Evolutionary conservation across 1,140 invertebrate genomes (phyloP).

Genomic region (Daktulosphaira vitifoliae): DNA sequence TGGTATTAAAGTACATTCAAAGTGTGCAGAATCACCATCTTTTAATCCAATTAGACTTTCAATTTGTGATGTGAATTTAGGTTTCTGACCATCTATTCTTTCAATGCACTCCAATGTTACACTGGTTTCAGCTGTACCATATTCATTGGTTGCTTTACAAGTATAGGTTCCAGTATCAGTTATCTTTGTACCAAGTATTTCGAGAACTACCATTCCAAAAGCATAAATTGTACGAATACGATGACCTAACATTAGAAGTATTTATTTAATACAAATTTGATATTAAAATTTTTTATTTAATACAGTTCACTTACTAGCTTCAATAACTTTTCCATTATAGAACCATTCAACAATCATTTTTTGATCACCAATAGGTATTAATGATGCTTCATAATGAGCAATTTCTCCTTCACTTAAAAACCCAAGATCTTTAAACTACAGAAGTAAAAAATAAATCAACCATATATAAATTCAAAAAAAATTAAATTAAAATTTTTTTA

Average conservation of each 20-base stretch:
- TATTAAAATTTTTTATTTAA: not conserved
- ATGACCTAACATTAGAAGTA: constrained; percentile 46
- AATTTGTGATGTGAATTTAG: constrained; percentile 79
- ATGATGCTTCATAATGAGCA: constrained; percentile 86
- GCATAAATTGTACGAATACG: constrained; percentile 84
- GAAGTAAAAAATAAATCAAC: not conserved
- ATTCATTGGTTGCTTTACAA: constrained; percentile 79
- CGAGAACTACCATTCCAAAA: constrained; percentile 90
- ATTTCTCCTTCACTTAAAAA: constrained; percentile 83
- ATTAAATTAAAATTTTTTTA: constrained; percentile 33
- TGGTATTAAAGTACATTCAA: constrained; percentile 83
- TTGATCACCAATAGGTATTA: constrained; percentile 88
- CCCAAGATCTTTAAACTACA: constrained; percentile 60
- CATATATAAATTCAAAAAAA: not conserved
- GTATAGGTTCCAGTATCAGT: constrained; percentile 80
- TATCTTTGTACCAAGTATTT: constrained; percentile 81
- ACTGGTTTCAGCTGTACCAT: constrained; percentile 77
- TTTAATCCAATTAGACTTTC: constrained; percentile 75
- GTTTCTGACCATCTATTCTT: constrained; percentile 72
- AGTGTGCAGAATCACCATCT: constrained; percentile 85
- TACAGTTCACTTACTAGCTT: constrained; percentile 56
- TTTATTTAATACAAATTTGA: not conserved
- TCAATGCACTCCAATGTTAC: constrained; percentile 75
- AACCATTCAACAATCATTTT: constrained; percentile 97
- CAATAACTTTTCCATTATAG: constrained; percentile 80